A percentile compares a stretch with the other conserved stretches of the same genome.
Evolutionary conservation across 1,140 invertebrate species (phyloP).

Genomic region (Phocides pigmalion): DNA sequence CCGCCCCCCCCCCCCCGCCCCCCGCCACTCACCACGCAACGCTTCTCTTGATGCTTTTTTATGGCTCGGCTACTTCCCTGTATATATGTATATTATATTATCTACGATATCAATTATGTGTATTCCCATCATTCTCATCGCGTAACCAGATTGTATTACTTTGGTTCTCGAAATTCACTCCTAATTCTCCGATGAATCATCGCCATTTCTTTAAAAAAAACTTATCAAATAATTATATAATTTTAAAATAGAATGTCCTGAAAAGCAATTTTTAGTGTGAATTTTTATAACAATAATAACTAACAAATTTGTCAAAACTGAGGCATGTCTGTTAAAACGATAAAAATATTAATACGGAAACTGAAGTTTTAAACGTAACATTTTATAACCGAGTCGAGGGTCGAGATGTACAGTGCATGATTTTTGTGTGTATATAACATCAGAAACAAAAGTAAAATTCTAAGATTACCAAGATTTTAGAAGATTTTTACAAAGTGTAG

Average conservation of each 20-base stretch:
- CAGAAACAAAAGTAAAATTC: background rate
- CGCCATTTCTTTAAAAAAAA: conserved; percentile 7
- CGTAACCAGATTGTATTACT: conserved; percentile 64
- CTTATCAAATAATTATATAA: conserved; percentile 6
- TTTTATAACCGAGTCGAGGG: background rate
- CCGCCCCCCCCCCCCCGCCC: conserved; percentile 24
- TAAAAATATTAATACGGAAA: background rate
- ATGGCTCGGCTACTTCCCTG: conserved; percentile 38
- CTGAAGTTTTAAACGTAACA: background rate
- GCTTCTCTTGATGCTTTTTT: conserved; percentile 46
- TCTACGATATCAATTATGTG: conserved; percentile 41
- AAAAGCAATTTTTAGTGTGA: conserved; percentile 16
- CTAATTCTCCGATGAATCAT: conserved; percentile 14
- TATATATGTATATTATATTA: conserved; percentile 44
- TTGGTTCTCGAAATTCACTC: conserved; percentile 49
- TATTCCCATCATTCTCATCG: conserved; percentile 29
- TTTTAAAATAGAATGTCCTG: background rate
- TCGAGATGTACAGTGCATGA: conserved; percentile 1
- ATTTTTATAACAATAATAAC: conserved; percentile 23
- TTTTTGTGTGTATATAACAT: conserved; percentile 4
- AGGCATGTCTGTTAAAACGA: conserved; percentile 5
- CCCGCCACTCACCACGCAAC: conserved; percentile 42
- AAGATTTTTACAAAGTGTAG: no score
- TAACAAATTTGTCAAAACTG: conserved; percentile 10
- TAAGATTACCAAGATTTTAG: no score